Evolutionary conservation across 2,797 vertebrate genomes (phyloP).

Genomic region (Eulemur rubriventer): DNA sequence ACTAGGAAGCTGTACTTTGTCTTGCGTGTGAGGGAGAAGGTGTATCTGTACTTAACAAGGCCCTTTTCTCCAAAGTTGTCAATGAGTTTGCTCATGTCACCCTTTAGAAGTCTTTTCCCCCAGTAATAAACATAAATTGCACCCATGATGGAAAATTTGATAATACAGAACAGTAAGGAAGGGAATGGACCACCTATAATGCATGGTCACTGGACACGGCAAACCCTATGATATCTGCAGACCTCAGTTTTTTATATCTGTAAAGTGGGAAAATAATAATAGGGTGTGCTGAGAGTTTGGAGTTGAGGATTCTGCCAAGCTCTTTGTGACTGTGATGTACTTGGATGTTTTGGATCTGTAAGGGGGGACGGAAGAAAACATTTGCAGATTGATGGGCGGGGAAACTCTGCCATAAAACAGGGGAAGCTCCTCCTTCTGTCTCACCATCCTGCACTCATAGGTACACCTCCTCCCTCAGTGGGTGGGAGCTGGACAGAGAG

Average conservation of each 20-base stretch:
- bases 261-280: background rate
- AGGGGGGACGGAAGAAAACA: background rate
- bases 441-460: accelerated
- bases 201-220: background rate
- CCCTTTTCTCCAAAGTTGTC: background rate
- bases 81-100: background rate
- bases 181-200: background rate
- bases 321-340: background rate
- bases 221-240: background rate
- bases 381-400: background rate
- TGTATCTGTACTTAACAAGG: background rate
- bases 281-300: background rate
- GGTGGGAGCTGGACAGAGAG: background rate
- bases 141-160: background rate
- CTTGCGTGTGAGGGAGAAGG: background rate
- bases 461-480: background rate
- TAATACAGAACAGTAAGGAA: background rate
- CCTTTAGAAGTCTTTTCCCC: background rate
- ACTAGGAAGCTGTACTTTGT: background rate
- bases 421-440: background rate
- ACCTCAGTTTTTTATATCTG: background rate
- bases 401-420: background rate
- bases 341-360: background rate
- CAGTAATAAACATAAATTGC: background rate
- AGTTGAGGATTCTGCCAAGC: background rate